A percentile compares a stretch with the other conserved stretches of the same genome.
These are phyloP conservation scores for Empis stercorea DNA, from an alignment of 2,888 invertebrate species.

Conservation along the genomic window DNA sequence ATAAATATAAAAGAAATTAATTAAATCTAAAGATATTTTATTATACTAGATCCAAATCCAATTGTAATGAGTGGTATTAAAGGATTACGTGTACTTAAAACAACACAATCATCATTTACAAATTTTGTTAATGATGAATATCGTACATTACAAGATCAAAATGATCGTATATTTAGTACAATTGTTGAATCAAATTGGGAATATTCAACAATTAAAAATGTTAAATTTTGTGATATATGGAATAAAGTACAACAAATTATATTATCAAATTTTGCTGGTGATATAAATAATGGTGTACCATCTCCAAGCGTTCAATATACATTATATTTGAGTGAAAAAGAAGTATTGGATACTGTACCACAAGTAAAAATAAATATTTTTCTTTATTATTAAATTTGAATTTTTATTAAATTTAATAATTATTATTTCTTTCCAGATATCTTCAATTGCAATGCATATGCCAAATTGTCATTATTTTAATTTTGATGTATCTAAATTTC, in stretches of 20 bases:
- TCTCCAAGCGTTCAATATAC: constrained; percentile 74
- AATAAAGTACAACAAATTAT: constrained; percentile 55
- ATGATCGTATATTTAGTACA: constrained; percentile 62
- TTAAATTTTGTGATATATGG: constrained; percentile 61
- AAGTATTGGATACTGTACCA: constrained; percentile 51
- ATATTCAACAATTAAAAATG: constrained; percentile 48
- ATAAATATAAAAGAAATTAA: no score
- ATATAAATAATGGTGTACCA: constrained; percentile 53
- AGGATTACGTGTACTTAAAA: constrained; percentile 60
- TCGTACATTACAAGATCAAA: constrained; percentile 58
- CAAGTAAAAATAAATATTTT: constrained; percentile 44
- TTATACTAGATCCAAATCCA: constrained; percentile 37
- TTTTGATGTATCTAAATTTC: constrained; percentile 62
- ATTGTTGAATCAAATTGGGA: constrained; percentile 63
- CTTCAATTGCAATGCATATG: constrained; percentile 60
- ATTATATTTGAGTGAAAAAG: constrained; percentile 55
- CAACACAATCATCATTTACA: constrained; percentile 67
- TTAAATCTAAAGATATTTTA: no score
- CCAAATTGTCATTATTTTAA: constrained; percentile 72
- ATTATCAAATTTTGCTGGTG: constrained; percentile 62
- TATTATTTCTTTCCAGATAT: constrained; percentile 39
- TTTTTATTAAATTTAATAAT: neutral
- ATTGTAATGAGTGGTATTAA: constrained; percentile 55
- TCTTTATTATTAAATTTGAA: neutral
- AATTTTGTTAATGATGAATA: constrained; percentile 70